Evolutionary conservation across 2,113 vertebrate genomes (phyloP), one percentile per base, ranked within the genome.

Genomic region (Scomber colias): DNA sequence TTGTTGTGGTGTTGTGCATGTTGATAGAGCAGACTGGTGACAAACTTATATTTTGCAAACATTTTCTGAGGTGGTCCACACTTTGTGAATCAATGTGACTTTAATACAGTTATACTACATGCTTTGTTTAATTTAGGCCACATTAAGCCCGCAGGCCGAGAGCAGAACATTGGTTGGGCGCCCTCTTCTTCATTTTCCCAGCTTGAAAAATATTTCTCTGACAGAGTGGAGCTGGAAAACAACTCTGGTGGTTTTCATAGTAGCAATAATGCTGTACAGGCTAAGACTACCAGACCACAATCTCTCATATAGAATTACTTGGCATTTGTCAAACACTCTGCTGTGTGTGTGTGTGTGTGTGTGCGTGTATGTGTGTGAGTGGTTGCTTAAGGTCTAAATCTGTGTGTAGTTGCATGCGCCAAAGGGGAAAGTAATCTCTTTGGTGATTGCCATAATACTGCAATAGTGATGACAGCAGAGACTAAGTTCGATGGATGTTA

Each of bases 151-250:
- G n/a, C 63, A 67, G 71, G 79, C 77, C 31, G 40, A 55, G 30
- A 77, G 61, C 60, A 61, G 35, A 79, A 45, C 50, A 75, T 72
- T 62, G 21, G 57, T 55, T 31, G 21, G 57, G 15, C 10, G 2
- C 44, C 44, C 51, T 78, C 24, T 30, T 68, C 72, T 49, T 64
- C 40, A 50, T 60, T 53, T 71, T 31, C 49, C 51, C 31, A 16
- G 30, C 30, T 55, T 77, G 63, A 86, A 71, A 80, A 84, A 77
- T 75, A 78, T 84, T 54, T 75, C 17, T 77, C 30, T 79, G 71
- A 86, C 67, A 59, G 74, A 81, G 64, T n/a, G 12, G 48, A 71
- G 68, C 77, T 90, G 83, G 70, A 92, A 90, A 92, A 89, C 53
- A 68, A 50, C 60, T 77, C 24, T 57, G 75, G 77, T 65, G 83